phyloP scores from a whole-genome alignment of 2,888 invertebrate genomes.

The Lamellibrachia columna region DNA sequence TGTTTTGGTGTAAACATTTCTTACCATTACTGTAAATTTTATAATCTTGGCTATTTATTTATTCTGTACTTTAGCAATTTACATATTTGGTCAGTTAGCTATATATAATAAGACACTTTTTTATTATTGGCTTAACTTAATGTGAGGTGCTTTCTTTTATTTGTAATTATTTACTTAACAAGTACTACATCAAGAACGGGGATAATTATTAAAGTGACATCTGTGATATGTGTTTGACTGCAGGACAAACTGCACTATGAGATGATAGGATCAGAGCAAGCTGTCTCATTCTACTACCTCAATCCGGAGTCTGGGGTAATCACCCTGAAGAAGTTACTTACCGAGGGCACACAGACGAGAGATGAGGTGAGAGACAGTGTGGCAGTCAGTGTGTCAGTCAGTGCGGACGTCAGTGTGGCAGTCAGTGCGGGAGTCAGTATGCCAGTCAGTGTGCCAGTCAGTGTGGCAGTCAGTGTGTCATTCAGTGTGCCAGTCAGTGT shows the following conservation, averaged over 20 bases:
- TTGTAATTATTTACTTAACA: too few species aligned
- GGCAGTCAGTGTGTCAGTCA: not conserved
- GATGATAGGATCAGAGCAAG: slow-evolving; percentile 34
- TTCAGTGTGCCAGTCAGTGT: not conserved
- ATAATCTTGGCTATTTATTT: not conserved
- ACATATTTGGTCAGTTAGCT: too few species aligned
- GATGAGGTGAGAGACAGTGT: slow-evolving; percentile 32
- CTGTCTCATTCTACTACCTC: slow-evolving; percentile 42
- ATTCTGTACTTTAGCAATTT: too few species aligned
- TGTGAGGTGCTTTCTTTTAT: too few species aligned
- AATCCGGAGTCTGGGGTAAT: slow-evolving; percentile 47
- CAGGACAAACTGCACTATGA: slow-evolving; percentile 40
- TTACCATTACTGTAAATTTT: too few species aligned
- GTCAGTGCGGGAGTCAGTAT: not conserved
- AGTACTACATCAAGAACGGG: too few species aligned
- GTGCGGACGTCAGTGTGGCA: not conserved
- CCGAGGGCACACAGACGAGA: slow-evolving; percentile 34
- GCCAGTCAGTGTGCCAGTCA: slow-evolving; percentile 20
- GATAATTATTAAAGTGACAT: not conserved
- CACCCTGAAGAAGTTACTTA: slow-evolving; percentile 40
- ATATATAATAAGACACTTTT: not conserved
- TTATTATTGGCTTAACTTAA: not conserved
- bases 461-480: slow-evolving; percentile 28
- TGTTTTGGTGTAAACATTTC: too few species aligned
- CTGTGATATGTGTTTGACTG: not conserved